These are phyloP conservation scores for Raphicerus campestris DNA, from an alignment of 2,113 vertebrate species.

Conservation along the genomic window DNA sequence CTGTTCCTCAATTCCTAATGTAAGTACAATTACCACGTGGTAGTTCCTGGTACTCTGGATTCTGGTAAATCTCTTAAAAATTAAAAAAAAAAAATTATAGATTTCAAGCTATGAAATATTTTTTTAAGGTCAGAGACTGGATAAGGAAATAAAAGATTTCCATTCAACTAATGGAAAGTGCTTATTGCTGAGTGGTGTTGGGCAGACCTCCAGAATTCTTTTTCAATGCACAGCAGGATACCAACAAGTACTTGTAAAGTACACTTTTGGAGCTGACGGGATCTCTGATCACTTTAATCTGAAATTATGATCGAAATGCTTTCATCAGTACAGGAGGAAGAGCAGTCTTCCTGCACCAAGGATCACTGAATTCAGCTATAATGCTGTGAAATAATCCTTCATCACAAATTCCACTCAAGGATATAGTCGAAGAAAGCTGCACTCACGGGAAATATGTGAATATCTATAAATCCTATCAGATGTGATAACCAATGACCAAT, in stretches of 20 bases:
- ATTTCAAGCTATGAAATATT: constrained; percentile 34
- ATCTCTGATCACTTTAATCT: constrained; percentile 15
- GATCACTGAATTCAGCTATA: neutral
- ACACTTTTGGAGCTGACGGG: neutral
- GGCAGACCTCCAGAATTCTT: constrained; percentile 43
- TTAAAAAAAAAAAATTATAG: constrained; percentile 31
- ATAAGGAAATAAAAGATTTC: constrained; percentile 14
- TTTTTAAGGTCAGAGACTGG: constrained; percentile 30
- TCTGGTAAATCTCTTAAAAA: constrained; percentile 22
- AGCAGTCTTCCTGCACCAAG: neutral
- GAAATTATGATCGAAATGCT: constrained; percentile 12
- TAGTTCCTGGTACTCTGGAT: neutral
- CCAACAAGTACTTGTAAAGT: constrained; percentile 30
- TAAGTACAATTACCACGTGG: neutral
- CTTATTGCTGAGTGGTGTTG: constrained; percentile 8
- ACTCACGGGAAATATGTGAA: neutral
- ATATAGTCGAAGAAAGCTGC: neutral
- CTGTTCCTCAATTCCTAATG: constrained; percentile 8
- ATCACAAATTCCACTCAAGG: neutral
- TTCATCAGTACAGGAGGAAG: constrained; percentile 1
- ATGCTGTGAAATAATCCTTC: neutral
- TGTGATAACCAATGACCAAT: neutral
- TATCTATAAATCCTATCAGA: constrained; percentile 2
- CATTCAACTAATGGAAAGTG: constrained; percentile 48
- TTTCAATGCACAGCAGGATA: neutral